Conservation (phyloP, 2,888 invertebrate genomes). For the Harpalus rufipes region DNA sequence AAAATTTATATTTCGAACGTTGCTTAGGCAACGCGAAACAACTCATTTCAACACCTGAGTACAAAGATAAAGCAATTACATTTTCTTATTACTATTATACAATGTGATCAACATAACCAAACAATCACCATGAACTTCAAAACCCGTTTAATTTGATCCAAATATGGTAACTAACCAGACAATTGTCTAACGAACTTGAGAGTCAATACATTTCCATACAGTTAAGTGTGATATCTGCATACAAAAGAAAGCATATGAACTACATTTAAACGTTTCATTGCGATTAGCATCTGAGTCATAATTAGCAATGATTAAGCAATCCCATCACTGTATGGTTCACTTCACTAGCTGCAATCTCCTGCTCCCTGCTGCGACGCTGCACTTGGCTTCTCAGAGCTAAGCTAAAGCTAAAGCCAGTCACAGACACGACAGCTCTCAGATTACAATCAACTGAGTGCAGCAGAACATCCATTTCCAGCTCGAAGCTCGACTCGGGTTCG, state of each 20-base stretch:
- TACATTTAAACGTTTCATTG: not conserved
- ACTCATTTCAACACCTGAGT: too few relatives aligned
- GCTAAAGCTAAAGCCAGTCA: slow-evolving; percentile 8
- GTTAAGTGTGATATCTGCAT: too few relatives aligned
- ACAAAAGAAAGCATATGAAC: not conserved
- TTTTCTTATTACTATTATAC: too few relatives aligned
- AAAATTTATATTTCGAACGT: too few relatives aligned
- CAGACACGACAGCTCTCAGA: slow-evolving; percentile 59
- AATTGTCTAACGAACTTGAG: not conserved
- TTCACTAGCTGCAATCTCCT: not conserved
- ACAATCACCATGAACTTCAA: too few relatives aligned
- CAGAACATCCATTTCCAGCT: slow-evolving; percentile 49
- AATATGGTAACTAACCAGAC: too few relatives aligned
- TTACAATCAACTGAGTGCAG: slow-evolving; percentile 53
- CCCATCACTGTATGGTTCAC: not conserved
- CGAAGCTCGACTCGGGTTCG: not conserved
- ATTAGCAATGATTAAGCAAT: slow-evolving; percentile 50
- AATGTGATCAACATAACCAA: too few relatives aligned
- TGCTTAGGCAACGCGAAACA: too few relatives aligned
- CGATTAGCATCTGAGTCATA: not conserved
- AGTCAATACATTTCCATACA: not conserved
- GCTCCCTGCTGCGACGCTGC: not conserved
- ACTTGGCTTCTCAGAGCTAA: not conserved
- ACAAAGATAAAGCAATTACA: too few relatives aligned
- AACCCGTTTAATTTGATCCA: too few relatives aligned